Evolutionary conservation across 2,113 vertebrate genomes (phyloP), one percentile per base, ranked within the genome.

Genomic region (Greenwoodochromis staneri): DNA sequence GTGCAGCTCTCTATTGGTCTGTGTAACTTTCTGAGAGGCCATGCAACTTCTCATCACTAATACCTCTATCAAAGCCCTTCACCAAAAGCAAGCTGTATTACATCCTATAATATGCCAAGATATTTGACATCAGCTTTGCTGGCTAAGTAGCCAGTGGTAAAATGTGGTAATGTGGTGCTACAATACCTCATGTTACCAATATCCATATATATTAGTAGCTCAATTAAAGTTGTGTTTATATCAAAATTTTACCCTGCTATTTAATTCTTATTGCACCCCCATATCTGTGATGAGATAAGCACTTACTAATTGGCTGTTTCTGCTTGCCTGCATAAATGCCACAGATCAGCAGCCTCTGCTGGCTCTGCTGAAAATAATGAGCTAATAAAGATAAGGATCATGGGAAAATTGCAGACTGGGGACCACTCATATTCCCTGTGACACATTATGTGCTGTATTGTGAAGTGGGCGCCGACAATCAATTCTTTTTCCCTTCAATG

Each of bases 341-440:
- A 92, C 93, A 89, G 94, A 94, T 94, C 92, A 91, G 92, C 91
- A 91, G 90, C 89, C 89, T 88, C 90, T 81, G 85, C 91, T 57
- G 86, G 89, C 91, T 92, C 73, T 83, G 40, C 78, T 84, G 91
- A 90, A 94, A 93, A 94, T 95, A 95, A 96, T 95, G 94, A 95
- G 94, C 94, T 93, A 92, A 95, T 96, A 95, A 94, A 94, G 94
- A 95, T 94, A 94, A 95, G 91, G 94, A 94, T 95, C 92, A 93
- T 94, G 90, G 90, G 89, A 93, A 95, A 94, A 95, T 88, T 92
- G 92, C 88, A 94, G 91, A 92, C 90, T 83, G 88, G 92, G 92
- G 89, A 90, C 86, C 78, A 40, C 81, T 94, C 87, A 47, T 87
- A 93, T 88, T 92, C 71, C 53, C 88, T 47, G 55, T 87, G 87